These are phyloP conservation scores for Caenorhabditis angaria DNA, from an alignment of 2,888 invertebrate genomes.

Conservation along the genomic window DNA sequence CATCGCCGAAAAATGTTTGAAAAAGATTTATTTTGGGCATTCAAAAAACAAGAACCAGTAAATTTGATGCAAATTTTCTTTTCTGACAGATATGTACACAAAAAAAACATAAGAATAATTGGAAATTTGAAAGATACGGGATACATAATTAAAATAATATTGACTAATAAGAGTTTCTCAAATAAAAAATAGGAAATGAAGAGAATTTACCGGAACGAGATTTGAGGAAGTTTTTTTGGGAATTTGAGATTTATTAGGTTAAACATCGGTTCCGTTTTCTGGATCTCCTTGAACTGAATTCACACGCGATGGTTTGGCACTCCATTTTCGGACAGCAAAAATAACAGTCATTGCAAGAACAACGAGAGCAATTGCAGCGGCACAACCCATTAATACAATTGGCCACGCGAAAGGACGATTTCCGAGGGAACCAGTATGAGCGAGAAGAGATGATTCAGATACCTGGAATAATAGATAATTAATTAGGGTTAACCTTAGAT, in stretches of 20 bases:
- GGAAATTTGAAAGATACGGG: not conserved
- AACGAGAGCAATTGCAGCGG: slow-evolving; percentile 44
- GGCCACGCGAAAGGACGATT: slow-evolving; percentile 51
- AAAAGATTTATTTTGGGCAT: not conserved
- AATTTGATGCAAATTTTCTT: slow-evolving; percentile 1
- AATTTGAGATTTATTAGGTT: not conserved
- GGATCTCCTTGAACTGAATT: slow-evolving; percentile 53
- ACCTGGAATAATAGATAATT: slow-evolving; percentile 22
- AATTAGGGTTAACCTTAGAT: not conserved
- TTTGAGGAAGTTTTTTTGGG: not conserved
- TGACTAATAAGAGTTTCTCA: not conserved
- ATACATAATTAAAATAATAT: not conserved
- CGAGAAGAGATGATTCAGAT: slow-evolving; percentile 49
- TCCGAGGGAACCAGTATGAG: slow-evolving; percentile 46
- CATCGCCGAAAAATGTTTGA: not conserved
- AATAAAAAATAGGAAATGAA: not conserved
- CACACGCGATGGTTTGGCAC: slow-evolving; percentile 53
- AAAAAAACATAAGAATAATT: not conserved
- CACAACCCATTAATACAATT: slow-evolving; percentile 46
- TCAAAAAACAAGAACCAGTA: not conserved
- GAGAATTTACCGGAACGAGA: slow-evolving; percentile 1
- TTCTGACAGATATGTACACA: not conserved
- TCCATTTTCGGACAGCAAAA: slow-evolving; percentile 52
- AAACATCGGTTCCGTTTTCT: slow-evolving; percentile 56
- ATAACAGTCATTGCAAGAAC: slow-evolving; percentile 39